These are phyloP conservation scores for Halocynthia roretzi DNA, from an alignment of 23 tunicate species.

Conservation along the genomic window DNA sequence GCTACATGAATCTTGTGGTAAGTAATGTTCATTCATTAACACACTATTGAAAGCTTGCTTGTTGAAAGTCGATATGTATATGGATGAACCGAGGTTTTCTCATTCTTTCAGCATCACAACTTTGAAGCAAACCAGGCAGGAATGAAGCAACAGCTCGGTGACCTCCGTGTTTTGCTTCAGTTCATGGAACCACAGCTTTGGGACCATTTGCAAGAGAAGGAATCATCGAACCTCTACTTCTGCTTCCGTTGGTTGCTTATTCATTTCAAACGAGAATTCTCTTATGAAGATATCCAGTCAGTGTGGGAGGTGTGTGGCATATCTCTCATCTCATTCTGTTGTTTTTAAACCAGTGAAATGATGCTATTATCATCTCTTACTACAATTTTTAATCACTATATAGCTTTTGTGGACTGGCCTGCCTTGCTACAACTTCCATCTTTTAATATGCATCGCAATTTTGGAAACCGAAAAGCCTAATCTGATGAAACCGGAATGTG, in stretches of 20 bases:
- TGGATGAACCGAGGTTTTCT: neutral
- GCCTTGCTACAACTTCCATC: slow-evolving; percentile 75
- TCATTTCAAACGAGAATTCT: slow-evolving; percentile 82
- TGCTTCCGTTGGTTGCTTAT: slow-evolving; percentile 92
- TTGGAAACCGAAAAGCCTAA: slow-evolving; percentile 60
- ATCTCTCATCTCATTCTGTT: neutral
- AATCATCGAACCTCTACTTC: slow-evolving; percentile 76
- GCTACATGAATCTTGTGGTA: slow-evolving; percentile 81
- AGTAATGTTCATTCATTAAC: neutral
- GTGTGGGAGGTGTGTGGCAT: slow-evolving; percentile 78
- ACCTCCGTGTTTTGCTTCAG: slow-evolving; percentile 56
- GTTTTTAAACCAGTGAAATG: neutral
- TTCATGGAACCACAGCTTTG: slow-evolving; percentile 60
- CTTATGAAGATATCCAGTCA: slow-evolving; percentile 70
- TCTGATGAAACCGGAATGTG: slow-evolving; percentile 61
- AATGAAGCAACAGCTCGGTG: slow-evolving; percentile 76
- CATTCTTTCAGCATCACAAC: slow-evolving; percentile 58
- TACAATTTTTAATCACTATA: neutral
- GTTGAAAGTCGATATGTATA: neutral
- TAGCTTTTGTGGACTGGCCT: slow-evolving; percentile 78
- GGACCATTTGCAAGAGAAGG: slow-evolving; percentile 72
- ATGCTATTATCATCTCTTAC: slow-evolving; percentile 1
- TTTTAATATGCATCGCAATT: slow-evolving; percentile 60
- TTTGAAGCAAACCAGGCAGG: slow-evolving; percentile 71
- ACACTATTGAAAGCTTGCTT: neutral